phyloP scores from a whole-genome alignment of 2,797 vertebrate genomes.

The Sitta carolinensis region DNA sequence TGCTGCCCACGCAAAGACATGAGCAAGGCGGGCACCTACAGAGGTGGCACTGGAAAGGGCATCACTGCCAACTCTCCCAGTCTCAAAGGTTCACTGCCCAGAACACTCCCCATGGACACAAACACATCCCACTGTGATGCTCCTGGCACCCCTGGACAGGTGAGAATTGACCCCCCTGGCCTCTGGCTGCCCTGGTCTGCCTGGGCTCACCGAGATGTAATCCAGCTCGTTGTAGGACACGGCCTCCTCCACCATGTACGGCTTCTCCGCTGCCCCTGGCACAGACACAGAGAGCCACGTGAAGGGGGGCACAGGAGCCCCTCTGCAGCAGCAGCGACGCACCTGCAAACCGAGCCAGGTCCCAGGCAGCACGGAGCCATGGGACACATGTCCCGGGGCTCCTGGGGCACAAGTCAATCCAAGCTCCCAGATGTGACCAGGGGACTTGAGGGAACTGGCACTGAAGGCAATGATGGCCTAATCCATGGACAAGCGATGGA shows the following conservation, averaged over 20 bases:
- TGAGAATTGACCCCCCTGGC: background rate
- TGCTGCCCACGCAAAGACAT: fast-evolving
- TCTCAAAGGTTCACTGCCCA: background rate
- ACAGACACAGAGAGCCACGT: background rate
- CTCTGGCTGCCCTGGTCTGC: background rate
- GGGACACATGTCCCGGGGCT: fast-evolving
- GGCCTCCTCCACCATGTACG: slow-evolving; percentile 94
- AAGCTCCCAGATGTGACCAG: background rate
- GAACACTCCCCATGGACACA: background rate
- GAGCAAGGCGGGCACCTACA: background rate
- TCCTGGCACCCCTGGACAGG: fast-evolving
- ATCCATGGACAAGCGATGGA: background rate
- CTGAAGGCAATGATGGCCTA: background rate
- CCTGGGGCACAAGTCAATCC: background rate
- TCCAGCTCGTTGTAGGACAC: slow-evolving; percentile 96
- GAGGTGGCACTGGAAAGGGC: background rate
- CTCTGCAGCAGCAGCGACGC: background rate
- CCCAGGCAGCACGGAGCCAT: fast-evolving
- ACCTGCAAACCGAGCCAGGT: background rate
- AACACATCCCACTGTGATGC: background rate
- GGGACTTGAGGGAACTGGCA: background rate
- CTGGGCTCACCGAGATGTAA: slow-evolving; percentile 89
- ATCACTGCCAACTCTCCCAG: background rate
- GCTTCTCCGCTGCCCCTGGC: slow-evolving; percentile 95
- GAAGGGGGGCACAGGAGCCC: background rate